phyloP scores from a whole-genome alignment of 1,140 invertebrate genomes.

The Cydia fagiglandana region DNA sequence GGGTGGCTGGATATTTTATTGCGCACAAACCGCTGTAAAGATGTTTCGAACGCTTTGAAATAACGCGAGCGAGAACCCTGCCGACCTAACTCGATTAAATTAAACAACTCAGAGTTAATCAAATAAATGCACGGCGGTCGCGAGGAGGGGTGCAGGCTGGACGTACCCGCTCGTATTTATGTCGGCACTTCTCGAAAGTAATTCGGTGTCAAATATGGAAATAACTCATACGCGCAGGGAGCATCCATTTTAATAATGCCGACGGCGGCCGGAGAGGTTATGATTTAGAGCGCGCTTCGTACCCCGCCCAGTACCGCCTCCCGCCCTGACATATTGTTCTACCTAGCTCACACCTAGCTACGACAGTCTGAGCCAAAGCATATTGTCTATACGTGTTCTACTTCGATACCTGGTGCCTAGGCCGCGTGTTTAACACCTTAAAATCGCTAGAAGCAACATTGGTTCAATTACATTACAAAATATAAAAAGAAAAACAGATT shows the following conservation, averaged over 20 bases:
- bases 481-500: neutral
- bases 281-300: constrained; percentile 65
- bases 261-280: constrained; percentile 67
- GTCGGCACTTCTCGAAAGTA: constrained; percentile 78
- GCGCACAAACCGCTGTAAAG: constrained; percentile 77
- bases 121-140: constrained; percentile 77
- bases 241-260: constrained; percentile 78
- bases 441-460: neutral
- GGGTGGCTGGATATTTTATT: constrained; percentile 75
- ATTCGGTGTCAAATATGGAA: constrained; percentile 79
- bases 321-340: constrained; percentile 25
- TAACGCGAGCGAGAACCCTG: constrained; percentile 56
- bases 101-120: constrained; percentile 79
- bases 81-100: constrained; percentile 78
- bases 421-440: neutral
- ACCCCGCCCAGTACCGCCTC: constrained; percentile 35
- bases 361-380: neutral
- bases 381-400: neutral
- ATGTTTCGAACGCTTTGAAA: constrained; percentile 76
- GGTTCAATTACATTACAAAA: neutral
- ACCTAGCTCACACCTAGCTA: constrained; percentile 17
- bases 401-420: neutral
- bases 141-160: constrained; percentile 45
- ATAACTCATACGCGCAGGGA: constrained; percentile 76
- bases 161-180: constrained; percentile 68